A percentile compares a stretch with the other conserved stretches of the same genome.
These are phyloP conservation scores for Aplodontia rufa DNA, from an alignment of 2,113 vertebrate species.

Conservation along the genomic window DNA sequence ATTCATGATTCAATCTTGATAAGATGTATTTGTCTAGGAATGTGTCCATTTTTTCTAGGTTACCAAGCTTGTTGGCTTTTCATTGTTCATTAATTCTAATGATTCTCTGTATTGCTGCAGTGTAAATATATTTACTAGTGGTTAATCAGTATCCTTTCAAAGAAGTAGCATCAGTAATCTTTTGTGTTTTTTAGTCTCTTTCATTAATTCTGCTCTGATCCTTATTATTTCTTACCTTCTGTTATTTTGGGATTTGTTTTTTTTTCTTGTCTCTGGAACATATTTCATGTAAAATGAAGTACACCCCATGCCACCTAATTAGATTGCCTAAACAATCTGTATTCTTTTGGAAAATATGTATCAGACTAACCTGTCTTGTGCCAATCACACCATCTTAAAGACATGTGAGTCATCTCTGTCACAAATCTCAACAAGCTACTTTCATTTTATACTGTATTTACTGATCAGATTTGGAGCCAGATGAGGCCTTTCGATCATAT, in stretches of 20 bases:
- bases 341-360: background rate
- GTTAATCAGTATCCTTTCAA: background rate
- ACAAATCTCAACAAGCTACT: background rate
- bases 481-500: background rate
- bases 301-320: background rate
- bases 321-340: background rate
- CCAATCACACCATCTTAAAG: background rate
- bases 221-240: background rate
- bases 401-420: background rate
- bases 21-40: background rate
- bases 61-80: background rate
- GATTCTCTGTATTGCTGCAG: background rate
- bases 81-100: background rate
- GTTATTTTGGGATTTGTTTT: background rate
- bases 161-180: background rate
- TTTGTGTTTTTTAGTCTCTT: background rate
- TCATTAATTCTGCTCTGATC: background rate
- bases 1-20: background rate
- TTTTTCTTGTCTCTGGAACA: background rate
- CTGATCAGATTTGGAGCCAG: background rate
- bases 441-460: constrained; percentile 36
- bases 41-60: background rate
- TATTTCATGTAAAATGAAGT: background rate
- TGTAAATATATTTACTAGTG: background rate
- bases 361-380: background rate